Conservation (phyloP, 2,113 vertebrate species). For the western clawed frog (Xenopus tropicalis) region UCB_Xtro_10.0 CM004449.2:64265501-64266000, state of each 20-base stretch:
- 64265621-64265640: not conserved
- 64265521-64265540: conserved; percentile 99
- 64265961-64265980: conserved; percentile 3
- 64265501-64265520: conserved; percentile 99
- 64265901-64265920: not conserved
- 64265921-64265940: not conserved
- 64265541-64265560: conserved; percentile 99
- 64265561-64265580: conserved; percentile 62
- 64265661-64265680: conserved; percentile 61
- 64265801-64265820: no score
- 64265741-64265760: no score
- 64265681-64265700: not conserved
- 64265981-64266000: not conserved
- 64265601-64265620: conserved; percentile 19
- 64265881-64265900: no score
- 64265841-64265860: no score
- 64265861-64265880: no score
- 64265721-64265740: no score
- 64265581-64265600: conserved; percentile 20
- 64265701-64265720: no score
- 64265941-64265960: not conserved
- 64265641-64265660: not conserved
- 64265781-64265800: no score
- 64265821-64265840: no score
- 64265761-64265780: no score